These are phyloP conservation scores for Parnassius smintheus DNA, from an alignment of 2,888 invertebrate species.

Conservation along the genomic window DNA sequence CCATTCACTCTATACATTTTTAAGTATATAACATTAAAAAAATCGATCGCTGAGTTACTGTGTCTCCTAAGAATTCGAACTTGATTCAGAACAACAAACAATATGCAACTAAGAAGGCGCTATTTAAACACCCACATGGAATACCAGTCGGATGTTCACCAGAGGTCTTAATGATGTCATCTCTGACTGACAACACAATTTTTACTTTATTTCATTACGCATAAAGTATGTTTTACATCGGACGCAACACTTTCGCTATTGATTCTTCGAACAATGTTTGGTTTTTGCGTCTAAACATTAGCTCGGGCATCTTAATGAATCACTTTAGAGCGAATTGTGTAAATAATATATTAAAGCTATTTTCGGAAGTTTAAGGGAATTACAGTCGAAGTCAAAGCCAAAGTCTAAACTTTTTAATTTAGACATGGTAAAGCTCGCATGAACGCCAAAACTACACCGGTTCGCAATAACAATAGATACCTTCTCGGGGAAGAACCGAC, in stretches of 20 bases:
- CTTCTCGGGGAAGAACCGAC: no score
- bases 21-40: no score
- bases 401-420: no score
- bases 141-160: slow-evolving; percentile 23
- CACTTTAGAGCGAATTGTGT: slow-evolving; percentile 4
- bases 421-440: no score
- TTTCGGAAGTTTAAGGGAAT: no score
- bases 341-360: no score
- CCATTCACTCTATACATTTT: no score
- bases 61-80: not conserved
- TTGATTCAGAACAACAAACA: not conserved
- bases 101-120: not conserved
- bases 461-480: no score
- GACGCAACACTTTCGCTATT: not conserved
- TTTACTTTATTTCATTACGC: not conserved
- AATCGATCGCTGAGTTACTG: no score
- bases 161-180: slow-evolving; percentile 18
- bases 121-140: slow-evolving; percentile 16
- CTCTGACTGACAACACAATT: slow-evolving; percentile 2
- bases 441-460: no score
- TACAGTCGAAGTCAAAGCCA: no score
- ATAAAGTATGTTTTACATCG: not conserved
- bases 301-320: not conserved
- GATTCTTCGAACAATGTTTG: not conserved
- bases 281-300: slow-evolving; percentile 2